Evolutionary conservation across 2,888 invertebrate species (phyloP).

Genomic region (Andrena dorsata): DNA sequence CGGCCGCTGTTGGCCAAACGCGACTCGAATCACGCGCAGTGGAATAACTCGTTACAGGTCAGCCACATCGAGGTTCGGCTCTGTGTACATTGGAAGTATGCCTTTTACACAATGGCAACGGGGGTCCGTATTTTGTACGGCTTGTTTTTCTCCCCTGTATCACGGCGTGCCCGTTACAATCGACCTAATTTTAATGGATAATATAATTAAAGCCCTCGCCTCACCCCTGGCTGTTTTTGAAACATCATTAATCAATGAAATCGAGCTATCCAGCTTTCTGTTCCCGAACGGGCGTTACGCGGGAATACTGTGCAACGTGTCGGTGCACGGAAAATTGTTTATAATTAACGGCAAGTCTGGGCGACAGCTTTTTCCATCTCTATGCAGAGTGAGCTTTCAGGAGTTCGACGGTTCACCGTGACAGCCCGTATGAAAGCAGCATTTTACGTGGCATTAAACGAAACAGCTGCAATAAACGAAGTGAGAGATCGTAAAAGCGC

Average conservation of each 20-base stretch:
- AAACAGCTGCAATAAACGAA: slow-evolving; percentile 41
- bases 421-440: background rate
- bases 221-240: background rate
- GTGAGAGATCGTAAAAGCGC: slow-evolving; percentile 37
- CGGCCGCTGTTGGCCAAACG: slow-evolving; percentile 15
- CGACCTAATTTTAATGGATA: slow-evolving; percentile 35
- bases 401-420: slow-evolving; percentile 4
- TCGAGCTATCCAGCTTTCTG: background rate
- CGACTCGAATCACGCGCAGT: slow-evolving; percentile 43
- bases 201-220: slow-evolving; percentile 25
- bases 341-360: slow-evolving; percentile 7
- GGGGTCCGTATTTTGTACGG: background rate
- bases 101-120: slow-evolving; percentile 16
- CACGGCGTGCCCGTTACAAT: slow-evolving; percentile 4
- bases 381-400: background rate
- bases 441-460: slow-evolving; percentile 36
- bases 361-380: background rate
- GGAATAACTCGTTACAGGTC: slow-evolving; percentile 50
- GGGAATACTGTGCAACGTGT: background rate
- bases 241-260: slow-evolving; percentile 2
- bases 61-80: slow-evolving; percentile 36
- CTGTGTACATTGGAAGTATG: slow-evolving; percentile 36
- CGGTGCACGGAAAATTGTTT: background rate
- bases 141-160: slow-evolving; percentile 8
- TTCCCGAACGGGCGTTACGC: background rate